Percentiles rank a stretch among this genome's conserved stretches.
These are phyloP conservation scores for Scaptomyza reducta DNA, from an alignment of 2,888 invertebrate species.

Conservation along the genomic window DNA sequence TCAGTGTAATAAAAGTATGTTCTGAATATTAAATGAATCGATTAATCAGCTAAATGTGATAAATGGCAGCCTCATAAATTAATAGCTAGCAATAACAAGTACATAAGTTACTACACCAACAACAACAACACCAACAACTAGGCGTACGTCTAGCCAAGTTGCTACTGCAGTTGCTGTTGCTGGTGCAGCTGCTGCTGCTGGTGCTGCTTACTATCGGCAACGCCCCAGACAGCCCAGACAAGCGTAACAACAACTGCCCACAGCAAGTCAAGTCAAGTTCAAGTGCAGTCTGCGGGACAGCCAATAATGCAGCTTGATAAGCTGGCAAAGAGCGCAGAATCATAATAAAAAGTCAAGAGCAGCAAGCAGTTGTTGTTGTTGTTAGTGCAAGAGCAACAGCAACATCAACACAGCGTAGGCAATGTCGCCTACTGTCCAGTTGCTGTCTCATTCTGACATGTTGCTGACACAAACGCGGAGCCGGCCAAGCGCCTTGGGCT, in stretches of 20 bases:
- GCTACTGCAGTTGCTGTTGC: slow-evolving; percentile 37
- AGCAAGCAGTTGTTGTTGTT: slow-evolving; percentile 28
- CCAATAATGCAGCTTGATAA: slow-evolving; percentile 72
- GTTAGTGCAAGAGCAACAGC: slow-evolving; percentile 21
- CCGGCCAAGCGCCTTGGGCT: slow-evolving; percentile 59
- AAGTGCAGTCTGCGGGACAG: slow-evolving; percentile 68
- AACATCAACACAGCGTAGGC: slow-evolving; percentile 45
- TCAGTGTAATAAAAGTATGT: slow-evolving; percentile 9
- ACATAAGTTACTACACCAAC: slow-evolving; percentile 50
- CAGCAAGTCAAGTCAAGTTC: slow-evolving; percentile 79
- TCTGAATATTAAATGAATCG: slow-evolving; percentile 58
- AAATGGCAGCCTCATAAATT: slow-evolving; percentile 82
- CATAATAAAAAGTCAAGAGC: slow-evolving; percentile 55
- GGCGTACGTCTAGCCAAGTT: slow-evolving; percentile 52
- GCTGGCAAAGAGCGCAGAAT: slow-evolving; percentile 64
- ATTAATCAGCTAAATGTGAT: slow-evolving; percentile 81
- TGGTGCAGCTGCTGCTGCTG: slow-evolving; percentile 24
- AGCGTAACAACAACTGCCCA: slow-evolving; percentile 81
- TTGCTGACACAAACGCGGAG: slow-evolving; percentile 81
- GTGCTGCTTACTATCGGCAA: slow-evolving; percentile 68
- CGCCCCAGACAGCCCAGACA: slow-evolving; percentile 75
- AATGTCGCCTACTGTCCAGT: slow-evolving; percentile 72
- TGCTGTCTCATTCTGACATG: slow-evolving; percentile 76
- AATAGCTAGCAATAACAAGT: slow-evolving; percentile 74
- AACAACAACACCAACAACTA: slow-evolving; percentile 46